Evolutionary conservation across 2,888 invertebrate species (phyloP), one percentile per base, ranked within the genome.

Genomic region (Blastobasis lacticolella): DNA sequence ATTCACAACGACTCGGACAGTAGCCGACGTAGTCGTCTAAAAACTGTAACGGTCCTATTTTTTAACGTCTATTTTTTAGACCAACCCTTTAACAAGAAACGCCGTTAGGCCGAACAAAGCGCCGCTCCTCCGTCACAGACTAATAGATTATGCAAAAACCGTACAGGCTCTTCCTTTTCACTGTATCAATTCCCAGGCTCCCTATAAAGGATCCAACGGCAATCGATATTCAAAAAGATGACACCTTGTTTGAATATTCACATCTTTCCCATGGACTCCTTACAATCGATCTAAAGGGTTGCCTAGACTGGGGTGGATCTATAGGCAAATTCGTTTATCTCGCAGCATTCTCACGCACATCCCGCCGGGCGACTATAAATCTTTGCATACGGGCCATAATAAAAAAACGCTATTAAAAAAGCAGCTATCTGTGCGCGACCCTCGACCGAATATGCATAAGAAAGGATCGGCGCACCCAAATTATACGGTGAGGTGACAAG

Each of bases 251-350:
- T 88, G 87, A 88, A 88, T 88, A 87, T 86, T 76, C 83, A 77
- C 78, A 74, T 80, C 71, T 69, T 87, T 87, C 87, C 87, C 88
- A 87, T 81, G 85, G 74, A 71, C 68, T 72, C 73, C 66, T 63
- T 70, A 63, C 72, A 73, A 74, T 76, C 75, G 78, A 69, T 61
- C 62, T 54, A 79, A 85, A 86, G 82, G 85, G 86, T 81, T 83
- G 64, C 69, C 66, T 72, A 64, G 80, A 78, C 81, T 72, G 77
- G 63, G 84, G 81, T 80, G 78, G 73, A 70, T 75, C 77, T 85
- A 79, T 86, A 88, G 83, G 88, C 88, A 88, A 88, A 88, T 88
- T 88, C 86, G 86, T 82, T 87, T 88, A 88, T 88, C 88, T 88
- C 75, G 61, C 64, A 63, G 71, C 72, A 77, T 88, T 88, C 88